Percentiles rank a stretch among this genome's conserved stretches.
Conservation (phyloP, 2,113 vertebrate species). For the Craseonycteris thonglongyai region DNA sequence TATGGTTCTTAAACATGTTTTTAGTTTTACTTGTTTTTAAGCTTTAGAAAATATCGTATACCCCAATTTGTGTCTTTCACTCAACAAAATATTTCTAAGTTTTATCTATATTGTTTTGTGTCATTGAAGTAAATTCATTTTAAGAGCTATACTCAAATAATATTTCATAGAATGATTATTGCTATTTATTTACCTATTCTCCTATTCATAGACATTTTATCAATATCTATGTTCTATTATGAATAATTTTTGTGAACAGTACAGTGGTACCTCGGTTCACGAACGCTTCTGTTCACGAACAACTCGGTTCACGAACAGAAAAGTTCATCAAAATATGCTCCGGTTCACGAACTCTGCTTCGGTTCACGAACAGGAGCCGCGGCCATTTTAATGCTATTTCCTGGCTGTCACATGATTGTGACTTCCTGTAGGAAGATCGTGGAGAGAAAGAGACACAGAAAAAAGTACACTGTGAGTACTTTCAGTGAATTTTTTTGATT, state of each 20-base stretch:
- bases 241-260: not conserved
- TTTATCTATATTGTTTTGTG: not conserved
- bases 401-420: too few relatives aligned
- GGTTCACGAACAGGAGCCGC: too few relatives aligned
- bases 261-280: too few relatives aligned
- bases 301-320: too few relatives aligned
- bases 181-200: not conserved
- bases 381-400: too few relatives aligned
- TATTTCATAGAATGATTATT: not conserved
- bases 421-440: too few relatives aligned
- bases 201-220: not conserved
- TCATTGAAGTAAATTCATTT: not conserved
- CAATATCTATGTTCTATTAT: not conserved
- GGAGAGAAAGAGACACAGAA: too few relatives aligned
- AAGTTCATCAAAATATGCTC: too few relatives aligned
- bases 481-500: too few relatives aligned
- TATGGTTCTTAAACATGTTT: conserved; percentile 26
- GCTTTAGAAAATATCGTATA: conserved; percentile 15
- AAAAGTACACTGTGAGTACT: too few relatives aligned
- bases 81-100: not conserved
- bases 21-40: conserved; percentile 41
- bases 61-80: not conserved
- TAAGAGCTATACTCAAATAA: not conserved
- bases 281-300: too few relatives aligned
- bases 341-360: too few relatives aligned